Evolutionary conservation across 2,113 vertebrate species (phyloP), one percentile per base, ranked within the genome.

Genomic region (Boleophthalmus pectinirostris): DNA sequence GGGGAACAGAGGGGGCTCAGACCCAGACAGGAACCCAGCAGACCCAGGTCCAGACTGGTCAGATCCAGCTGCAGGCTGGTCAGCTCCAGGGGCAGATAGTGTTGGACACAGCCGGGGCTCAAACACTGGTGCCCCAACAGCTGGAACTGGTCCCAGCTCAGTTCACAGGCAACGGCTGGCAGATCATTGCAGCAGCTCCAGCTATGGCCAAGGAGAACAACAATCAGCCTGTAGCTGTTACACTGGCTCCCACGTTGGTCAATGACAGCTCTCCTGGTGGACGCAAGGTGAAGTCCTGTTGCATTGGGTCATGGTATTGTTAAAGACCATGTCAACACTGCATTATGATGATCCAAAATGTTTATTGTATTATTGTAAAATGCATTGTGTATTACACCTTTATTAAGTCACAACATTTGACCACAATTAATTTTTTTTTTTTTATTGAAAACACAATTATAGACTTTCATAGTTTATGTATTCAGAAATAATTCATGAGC

Each of bases 111-210:
- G 70, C 80, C 29, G 96, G 98, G 91, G 96, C 94, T 79, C 92
- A 98, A 89, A 90, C 96, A 94, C 88, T 97, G 94, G 74, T 97
- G 73, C 94, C 96, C 29, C 97, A 98, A 80, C 97, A 98, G 88
- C 91, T 99, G 88, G 98, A 99, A 92, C 90, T 99, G 86, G 95
- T 99, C 75, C 97, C 98, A 1, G 97, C 97, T 72, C 97, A 98
- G 84, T 96, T 99, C 82, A 94, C 96, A 53, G 98, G 97, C 77
- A 97, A 96, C 33, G 94, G 96, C 85, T 99, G 98, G 98, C 98
- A 99, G 89, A 96, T 99, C 63, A 96, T 99, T 70, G 95, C 97
- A 1, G 90, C 97, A 13, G 90, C 96, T 11, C 94, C 97, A 76
- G 84, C 96, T 58, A 90, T 94, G 87, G 94, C 96, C 73, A 98